Evolutionary conservation across 2,113 vertebrate species (phyloP), one percentile per base, ranked within the genome.

Genomic region (Smithornis capensis): DNA sequence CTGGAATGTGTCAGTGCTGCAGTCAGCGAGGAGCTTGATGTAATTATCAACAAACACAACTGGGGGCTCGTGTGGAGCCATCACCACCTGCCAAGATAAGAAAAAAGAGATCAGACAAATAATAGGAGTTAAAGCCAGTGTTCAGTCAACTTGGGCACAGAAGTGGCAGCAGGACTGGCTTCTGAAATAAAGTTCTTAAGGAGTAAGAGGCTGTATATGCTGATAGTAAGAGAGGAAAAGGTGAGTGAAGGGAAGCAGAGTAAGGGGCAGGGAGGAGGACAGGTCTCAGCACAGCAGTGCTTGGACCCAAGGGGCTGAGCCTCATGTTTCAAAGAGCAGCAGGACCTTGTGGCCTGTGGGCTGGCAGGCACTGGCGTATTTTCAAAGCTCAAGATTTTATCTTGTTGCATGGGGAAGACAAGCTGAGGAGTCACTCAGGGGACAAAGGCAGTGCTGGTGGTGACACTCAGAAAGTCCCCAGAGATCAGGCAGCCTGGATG

Each of bases 11-110:
- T 99, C 99, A 0, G 98, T 98, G 97, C 98, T 99, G 85, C 99
- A 99, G 92, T 99, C 99, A 19, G 98, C 98, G n/a, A 99, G 98
- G 33, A 99, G 99, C 90, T 99, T 99, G 98, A 99, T 99, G 97
- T 99, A 99, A 97, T 99, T 99, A 97, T 99, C 99, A 12, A 99
- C 99, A 97, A 99, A 99, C 60, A 99, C 98, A 95, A 99, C 98
- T 0, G 98, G 83, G 0, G 99, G 99, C 94, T 99, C 99, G 3
- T 99, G 99, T 9, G 99, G 99, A 65, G 99, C 99, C 99, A 99
- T 99, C 94, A 99, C 99, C 70, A 99, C 99, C 99, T 99, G 93
- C 21, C 68, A 19, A 69, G 33, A 60, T 57, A 80, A 56, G 38
- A 35, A 40, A 47, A 31, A 63, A 50, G 59, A 60, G 28, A 87